Conservation (phyloP, 2,797 vertebrate genomes). For the Poeciliopsis infans region DNA sequence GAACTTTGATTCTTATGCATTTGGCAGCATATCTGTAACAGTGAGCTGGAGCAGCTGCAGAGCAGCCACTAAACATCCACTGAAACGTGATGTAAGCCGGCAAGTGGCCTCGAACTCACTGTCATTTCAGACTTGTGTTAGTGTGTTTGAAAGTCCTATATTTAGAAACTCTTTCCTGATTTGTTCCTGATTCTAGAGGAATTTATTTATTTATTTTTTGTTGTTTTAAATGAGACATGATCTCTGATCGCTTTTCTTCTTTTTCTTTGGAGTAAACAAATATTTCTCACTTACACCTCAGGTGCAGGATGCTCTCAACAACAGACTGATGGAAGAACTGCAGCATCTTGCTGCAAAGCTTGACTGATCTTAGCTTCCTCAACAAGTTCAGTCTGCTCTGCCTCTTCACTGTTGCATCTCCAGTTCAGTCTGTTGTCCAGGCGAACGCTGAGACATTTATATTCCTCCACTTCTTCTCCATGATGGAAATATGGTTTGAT, state of each 20-base stretch:
- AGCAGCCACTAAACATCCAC: background rate
- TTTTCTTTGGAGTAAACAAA: background rate
- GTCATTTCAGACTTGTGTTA: background rate
- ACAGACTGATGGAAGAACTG: too few relatives aligned
- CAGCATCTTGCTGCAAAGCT: too few relatives aligned
- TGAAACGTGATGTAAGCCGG: background rate
- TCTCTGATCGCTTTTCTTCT: background rate
- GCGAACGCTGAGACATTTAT: too few relatives aligned
- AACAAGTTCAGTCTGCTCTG: too few relatives aligned
- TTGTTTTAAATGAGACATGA: background rate
- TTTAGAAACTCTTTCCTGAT: background rate
- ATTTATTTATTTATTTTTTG: background rate
- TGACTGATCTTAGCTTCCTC: too few relatives aligned
- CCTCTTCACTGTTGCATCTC: too few relatives aligned
- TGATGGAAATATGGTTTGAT: too few relatives aligned
- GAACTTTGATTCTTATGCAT: slow-evolving; percentile 1
- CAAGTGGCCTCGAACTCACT: background rate
- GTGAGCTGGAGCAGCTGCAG: background rate
- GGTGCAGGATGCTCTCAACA: background rate
- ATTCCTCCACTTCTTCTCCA: background rate
- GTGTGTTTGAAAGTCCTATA: background rate
- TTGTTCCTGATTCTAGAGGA: background rate
- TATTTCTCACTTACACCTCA: background rate
- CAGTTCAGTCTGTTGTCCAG: too few relatives aligned
- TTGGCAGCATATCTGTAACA: background rate